These are phyloP conservation scores for Chaetodon auriga DNA, from an alignment of 2,113 vertebrate genomes.

Conservation along the genomic window DNA sequence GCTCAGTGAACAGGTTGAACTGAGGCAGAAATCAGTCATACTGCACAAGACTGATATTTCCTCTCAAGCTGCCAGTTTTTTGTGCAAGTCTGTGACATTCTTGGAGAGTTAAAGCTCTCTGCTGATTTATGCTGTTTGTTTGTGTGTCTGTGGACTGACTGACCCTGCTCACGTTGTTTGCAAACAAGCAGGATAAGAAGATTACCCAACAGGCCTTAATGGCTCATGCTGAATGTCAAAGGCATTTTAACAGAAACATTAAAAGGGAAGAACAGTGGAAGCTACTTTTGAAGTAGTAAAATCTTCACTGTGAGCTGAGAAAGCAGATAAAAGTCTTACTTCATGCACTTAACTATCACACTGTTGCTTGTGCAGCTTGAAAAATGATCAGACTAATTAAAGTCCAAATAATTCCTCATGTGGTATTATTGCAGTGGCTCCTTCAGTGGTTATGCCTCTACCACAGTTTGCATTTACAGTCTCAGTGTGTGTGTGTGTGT, in stretches of 20 bases:
- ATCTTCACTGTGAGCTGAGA: neutral
- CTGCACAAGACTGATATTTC: constrained; percentile 43
- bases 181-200: constrained; percentile 56
- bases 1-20: constrained; percentile 32
- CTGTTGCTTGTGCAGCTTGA: neutral
- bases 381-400: constrained; percentile 12
- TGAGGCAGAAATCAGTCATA: constrained; percentile 46
- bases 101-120: constrained; percentile 2
- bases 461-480: constrained; percentile 10
- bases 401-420: neutral
- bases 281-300: neutral
- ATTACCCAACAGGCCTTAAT: constrained; percentile 23
- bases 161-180: constrained; percentile 48
- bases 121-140: constrained; percentile 44
- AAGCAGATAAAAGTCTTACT: neutral
- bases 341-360: neutral
- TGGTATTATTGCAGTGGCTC: neutral
- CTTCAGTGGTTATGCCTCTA: neutral
- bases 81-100: constrained; percentile 39
- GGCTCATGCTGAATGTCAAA: neutral
- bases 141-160: constrained; percentile 45
- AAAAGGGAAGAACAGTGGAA: neutral
- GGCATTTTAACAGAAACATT: neutral
- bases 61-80: constrained; percentile 31
- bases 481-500: neutral